Evolutionary conservation across 2,888 invertebrate genomes (phyloP).

Genomic region (Ischnura elegans): DNA sequence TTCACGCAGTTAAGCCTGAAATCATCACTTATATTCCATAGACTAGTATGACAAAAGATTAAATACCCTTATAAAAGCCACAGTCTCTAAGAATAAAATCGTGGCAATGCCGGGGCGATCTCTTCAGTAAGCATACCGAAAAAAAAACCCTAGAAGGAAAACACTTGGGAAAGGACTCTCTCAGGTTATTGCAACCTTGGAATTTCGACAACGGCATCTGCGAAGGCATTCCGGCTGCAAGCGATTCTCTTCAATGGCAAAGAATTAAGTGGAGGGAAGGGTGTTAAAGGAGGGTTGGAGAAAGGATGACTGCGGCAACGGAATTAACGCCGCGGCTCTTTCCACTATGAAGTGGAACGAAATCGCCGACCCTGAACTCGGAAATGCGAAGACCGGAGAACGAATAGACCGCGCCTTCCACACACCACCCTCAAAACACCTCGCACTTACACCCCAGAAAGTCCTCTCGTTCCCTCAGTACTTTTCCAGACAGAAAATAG

Average conservation of each 20-base stretch:
- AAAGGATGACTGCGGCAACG: not conserved
- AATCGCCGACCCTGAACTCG: constrained; percentile 1
- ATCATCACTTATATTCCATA: no score
- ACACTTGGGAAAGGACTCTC: not conserved
- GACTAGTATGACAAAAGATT: no score
- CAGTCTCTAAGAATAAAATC: no score
- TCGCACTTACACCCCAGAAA: not conserved
- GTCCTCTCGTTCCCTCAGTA: not conserved
- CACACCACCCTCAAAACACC: not conserved
- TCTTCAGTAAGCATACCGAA: not conserved
- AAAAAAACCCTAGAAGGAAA: not conserved
- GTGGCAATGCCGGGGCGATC: not conserved
- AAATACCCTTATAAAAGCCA: no score
- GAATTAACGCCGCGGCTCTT: constrained; percentile 22
- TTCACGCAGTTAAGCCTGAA: no score
- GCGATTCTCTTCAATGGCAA: not conserved
- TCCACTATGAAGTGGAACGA: not conserved
- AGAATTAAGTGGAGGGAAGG: not conserved
- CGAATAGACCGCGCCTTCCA: not conserved
- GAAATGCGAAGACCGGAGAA: not conserved
- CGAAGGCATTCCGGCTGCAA: not conserved
- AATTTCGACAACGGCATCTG: not conserved
- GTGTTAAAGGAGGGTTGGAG: not conserved
- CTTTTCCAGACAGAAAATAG: no score
- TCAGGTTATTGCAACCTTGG: not conserved